Conservation (phyloP, 2,113 vertebrate species). For the Clarias gariepinus region DNA sequence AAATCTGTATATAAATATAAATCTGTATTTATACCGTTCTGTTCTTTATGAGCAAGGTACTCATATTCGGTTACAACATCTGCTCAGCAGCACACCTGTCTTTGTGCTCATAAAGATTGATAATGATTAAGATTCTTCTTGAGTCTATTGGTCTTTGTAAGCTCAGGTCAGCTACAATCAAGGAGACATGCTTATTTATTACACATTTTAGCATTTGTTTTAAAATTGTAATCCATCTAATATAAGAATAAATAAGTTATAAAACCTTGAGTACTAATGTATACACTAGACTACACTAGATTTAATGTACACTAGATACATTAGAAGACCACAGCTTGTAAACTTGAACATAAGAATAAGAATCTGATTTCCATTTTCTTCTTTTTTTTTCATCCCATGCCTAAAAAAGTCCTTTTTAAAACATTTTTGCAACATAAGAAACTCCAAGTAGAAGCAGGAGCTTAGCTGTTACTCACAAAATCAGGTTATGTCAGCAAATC, state of each 20-base stretch:
- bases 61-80: not conserved
- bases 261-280: not conserved
- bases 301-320: too few species aligned
- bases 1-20: too few species aligned
- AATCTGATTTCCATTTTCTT: not conserved
- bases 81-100: not conserved
- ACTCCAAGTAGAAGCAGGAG: slow-evolving; percentile 12
- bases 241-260: not conserved
- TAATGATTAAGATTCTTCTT: not conserved
- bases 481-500: slow-evolving; percentile 8
- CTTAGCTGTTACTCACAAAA: slow-evolving; percentile 16
- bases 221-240: not conserved
- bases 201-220: not conserved
- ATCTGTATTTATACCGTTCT: not conserved
- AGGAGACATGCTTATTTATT: not conserved
- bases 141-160: not conserved
- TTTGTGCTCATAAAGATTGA: not conserved
- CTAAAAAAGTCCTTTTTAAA: not conserved
- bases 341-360: not conserved
- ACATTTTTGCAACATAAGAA: not conserved
- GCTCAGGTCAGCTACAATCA: not conserved
- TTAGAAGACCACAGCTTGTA: not conserved
- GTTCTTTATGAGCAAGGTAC: not conserved
- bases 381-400: not conserved
- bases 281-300: too few species aligned